Evolutionary conservation across 2,113 vertebrate species (phyloP).

Genomic region (Leptosomus discolor): DNA sequence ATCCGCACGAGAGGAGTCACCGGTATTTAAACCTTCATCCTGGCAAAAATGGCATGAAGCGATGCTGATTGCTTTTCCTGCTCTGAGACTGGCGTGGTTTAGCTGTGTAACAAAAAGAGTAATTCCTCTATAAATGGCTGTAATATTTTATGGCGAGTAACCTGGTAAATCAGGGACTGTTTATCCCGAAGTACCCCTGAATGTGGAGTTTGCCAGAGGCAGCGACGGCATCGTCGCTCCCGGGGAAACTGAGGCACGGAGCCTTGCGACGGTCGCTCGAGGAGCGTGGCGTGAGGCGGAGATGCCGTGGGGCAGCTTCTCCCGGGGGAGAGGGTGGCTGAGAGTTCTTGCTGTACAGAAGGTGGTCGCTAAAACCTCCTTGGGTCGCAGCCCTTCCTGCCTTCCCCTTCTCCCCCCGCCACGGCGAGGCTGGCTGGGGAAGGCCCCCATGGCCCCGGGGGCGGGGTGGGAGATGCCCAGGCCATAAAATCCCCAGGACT

Average conservation of each 20-base stretch:
- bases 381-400: neutral
- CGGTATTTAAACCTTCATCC: neutral
- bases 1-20: neutral
- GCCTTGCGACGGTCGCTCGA: fast-evolving
- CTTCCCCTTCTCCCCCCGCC: too few relatives aligned
- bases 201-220: neutral
- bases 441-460: neutral
- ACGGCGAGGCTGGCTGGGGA: neutral
- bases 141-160: neutral
- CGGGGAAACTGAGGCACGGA: neutral
- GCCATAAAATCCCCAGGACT: neutral
- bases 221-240: fast-evolving
- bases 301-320: neutral
- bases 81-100: neutral
- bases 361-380: neutral
- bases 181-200: neutral
- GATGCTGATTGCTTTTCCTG: neutral
- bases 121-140: neutral
- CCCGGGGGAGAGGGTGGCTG: fast-evolving
- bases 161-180: neutral
- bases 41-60: neutral
- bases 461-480: neutral
- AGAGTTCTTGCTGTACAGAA: neutral
- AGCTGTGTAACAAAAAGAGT: neutral
- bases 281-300: too few relatives aligned